Evolutionary conservation across 1,140 invertebrate genomes (phyloP), one percentile per base, ranked within the genome.

Genomic region (Tetramorium parvispinum): DNA sequence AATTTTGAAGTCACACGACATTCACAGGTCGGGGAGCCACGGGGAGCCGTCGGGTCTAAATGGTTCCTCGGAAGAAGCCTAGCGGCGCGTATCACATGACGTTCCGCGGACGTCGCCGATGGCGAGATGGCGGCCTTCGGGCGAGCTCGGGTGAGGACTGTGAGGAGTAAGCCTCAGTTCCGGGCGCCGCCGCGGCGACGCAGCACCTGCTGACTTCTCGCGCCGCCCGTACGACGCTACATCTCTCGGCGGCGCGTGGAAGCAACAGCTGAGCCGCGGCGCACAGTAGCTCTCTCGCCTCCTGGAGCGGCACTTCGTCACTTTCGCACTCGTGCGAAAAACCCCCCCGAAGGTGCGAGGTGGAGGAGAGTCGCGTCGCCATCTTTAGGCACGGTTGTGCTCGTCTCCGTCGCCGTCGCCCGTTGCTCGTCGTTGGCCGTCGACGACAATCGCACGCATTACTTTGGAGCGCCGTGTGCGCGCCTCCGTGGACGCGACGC

Each of bases 311-410:
- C 75, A 77, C 85, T 46, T 87, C 70, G 85, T 87, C 89, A 88
- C 91, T 92, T 92, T 92, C 93, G 89, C 91, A 87, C 87, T 89
- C 90, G 92, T 90, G 92, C 89, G 92, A 93, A 92, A 91, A 73
- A 81, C 43, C 63, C 37, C 89, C 90, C 85, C 81, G 83, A 88
- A 81, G 88, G 86, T 83, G 70, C 78, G 27, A 85, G 73, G 81
- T 81, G 75, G 57, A 68, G 68, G 68, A 87, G 85, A 87, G 85
- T 85, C 85, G 91, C 90, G 92, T 92, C 92, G 94, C 93, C 94
- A 94, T 94, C 94, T 94, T 94, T 93, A 92, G 92, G 87, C 78
- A 93, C 89, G 92, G 85, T 63, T 85, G 86, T 86, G 78, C 73
- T 75, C 66, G 10, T 79, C 81, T 61, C 78, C 66, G 79, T 86